phyloP scores from a whole-genome alignment of 2,113 vertebrate genomes.

The Daubentonia madagascariensis region DNA sequence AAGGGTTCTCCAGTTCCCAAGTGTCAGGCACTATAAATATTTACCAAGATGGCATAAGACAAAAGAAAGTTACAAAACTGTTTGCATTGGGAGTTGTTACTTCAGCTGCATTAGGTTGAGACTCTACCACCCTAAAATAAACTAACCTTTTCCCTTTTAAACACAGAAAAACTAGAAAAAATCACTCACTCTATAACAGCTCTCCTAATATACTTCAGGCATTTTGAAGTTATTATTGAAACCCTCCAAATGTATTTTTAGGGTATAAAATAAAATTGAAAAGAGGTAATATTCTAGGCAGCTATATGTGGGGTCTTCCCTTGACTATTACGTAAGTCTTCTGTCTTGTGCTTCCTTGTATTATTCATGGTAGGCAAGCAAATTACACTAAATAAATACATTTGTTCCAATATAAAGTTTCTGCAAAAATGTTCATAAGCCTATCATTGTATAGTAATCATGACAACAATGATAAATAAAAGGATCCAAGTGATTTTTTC shows the following conservation, averaged over 20 bases:
- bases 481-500: not conserved
- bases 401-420: not conserved
- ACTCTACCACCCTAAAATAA: not conserved
- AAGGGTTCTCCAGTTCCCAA: too few species aligned
- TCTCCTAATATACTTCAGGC: not conserved
- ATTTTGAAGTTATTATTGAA: not conserved
- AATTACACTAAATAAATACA: not conserved
- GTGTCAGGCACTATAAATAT: not conserved
- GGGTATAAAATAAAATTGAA: not conserved
- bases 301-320: not conserved
- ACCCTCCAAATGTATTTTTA: not conserved
- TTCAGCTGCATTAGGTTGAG: not conserved
- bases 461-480: not conserved
- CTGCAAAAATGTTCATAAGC: not conserved
- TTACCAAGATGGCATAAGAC: conserved; percentile 19
- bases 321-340: not conserved
- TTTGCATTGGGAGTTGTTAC: not conserved
- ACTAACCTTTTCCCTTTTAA: not conserved
- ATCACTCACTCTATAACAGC: not conserved
- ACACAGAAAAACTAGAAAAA: not conserved
- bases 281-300: not conserved
- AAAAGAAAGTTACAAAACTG: not conserved
- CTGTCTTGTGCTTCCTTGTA: not conserved
- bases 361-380: not conserved
- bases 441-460: not conserved